A percentile compares a stretch with the other conserved stretches of the same genome.
Evolutionary conservation across 2,797 vertebrate species (phyloP).

Genomic region (Bovichtus variegatus): DNA sequence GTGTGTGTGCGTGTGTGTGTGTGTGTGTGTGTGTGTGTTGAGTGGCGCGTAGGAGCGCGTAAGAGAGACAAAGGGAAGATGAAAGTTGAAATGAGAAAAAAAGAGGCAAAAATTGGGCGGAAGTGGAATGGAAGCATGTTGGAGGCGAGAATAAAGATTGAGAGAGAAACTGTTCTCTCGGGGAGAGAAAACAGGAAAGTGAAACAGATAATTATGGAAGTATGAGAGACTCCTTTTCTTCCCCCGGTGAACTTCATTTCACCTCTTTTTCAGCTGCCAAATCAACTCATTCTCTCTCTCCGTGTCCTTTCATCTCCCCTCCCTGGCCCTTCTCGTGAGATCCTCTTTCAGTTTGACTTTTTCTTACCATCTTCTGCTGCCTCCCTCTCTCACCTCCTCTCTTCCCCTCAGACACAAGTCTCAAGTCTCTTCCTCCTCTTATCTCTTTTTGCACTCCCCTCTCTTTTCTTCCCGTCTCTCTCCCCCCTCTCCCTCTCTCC

Average conservation of each 20-base stretch:
- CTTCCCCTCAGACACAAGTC: slow-evolving; percentile 28
- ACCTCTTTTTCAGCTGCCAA: slow-evolving; percentile 60
- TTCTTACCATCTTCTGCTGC: slow-evolving; percentile 16
- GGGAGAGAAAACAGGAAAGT: slow-evolving; percentile 32
- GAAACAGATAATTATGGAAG: slow-evolving; percentile 60
- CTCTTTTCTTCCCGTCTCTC: not conserved
- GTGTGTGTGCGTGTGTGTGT: slow-evolving; percentile 19
- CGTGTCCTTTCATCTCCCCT: slow-evolving; percentile 68
- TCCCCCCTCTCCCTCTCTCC: not conserved
- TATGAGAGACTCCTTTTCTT: slow-evolving; percentile 39
- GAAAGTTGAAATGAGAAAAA: slow-evolving; percentile 5
- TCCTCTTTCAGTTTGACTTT: slow-evolving; percentile 61
- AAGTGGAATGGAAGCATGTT: slow-evolving; percentile 20
- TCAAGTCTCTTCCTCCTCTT: slow-evolving; percentile 27
- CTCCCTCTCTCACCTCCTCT: slow-evolving; percentile 36
- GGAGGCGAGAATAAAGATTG: slow-evolving; percentile 3
- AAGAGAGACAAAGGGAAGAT: slow-evolving; percentile 18
- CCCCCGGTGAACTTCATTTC: slow-evolving; percentile 66
- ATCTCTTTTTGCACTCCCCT: slow-evolving; percentile 5
- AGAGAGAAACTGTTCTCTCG: slow-evolving; percentile 27
- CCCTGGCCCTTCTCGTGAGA: slow-evolving; percentile 45
- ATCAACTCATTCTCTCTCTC: slow-evolving; percentile 48
- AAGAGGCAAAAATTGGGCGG: slow-evolving; percentile 30
- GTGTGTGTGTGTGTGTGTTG: slow-evolving; percentile 1
- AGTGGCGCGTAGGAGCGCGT: not conserved